Evolutionary conservation across 1,140 invertebrate genomes (phyloP).

Genomic region (Phocides pigmalion): DNA sequence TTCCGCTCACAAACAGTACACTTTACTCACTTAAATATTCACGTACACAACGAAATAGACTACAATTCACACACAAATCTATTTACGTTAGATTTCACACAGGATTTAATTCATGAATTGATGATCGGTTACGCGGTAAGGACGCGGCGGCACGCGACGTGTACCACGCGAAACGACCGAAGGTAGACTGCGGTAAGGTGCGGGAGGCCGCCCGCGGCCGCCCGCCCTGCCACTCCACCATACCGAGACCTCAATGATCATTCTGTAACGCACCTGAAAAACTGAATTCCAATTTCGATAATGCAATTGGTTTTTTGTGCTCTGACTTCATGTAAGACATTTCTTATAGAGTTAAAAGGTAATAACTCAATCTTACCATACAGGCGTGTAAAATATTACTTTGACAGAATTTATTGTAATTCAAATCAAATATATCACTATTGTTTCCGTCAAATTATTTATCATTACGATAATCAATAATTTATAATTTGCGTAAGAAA

Average conservation of each 20-base stretch:
- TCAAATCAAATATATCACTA: too few species aligned
- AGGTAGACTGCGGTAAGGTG: conserved; percentile 51
- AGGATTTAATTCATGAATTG: conserved; percentile 45
- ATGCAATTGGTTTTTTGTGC: conserved; percentile 33
- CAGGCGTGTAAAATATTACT: too few species aligned
- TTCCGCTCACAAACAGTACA: not conserved
- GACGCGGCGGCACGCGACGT: conserved; percentile 18
- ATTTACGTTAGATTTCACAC: conserved; percentile 11
- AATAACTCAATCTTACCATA: too few species aligned
- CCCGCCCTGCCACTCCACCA: conserved; percentile 40
- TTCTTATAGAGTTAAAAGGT: too few species aligned
- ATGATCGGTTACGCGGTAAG: conserved; percentile 32
- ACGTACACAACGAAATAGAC: conserved; percentile 5
- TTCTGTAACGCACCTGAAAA: conserved; percentile 38
- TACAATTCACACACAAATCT: not conserved
- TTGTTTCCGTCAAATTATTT: too few species aligned
- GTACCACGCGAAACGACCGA: conserved; percentile 9
- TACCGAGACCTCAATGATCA: conserved; percentile 16
- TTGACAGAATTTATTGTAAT: too few species aligned
- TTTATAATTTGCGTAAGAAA: too few species aligned
- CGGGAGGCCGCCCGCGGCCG: conserved; percentile 43
- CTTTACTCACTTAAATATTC: conserved; percentile 8
- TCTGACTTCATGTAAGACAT: too few species aligned
- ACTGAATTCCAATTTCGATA: conserved; percentile 7
- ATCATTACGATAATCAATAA: too few species aligned